Percentiles rank a stretch among this genome's conserved stretches.
Evolutionary conservation across 2,113 vertebrate species (phyloP).

Genomic region (Crypturellus undulatus): DNA sequence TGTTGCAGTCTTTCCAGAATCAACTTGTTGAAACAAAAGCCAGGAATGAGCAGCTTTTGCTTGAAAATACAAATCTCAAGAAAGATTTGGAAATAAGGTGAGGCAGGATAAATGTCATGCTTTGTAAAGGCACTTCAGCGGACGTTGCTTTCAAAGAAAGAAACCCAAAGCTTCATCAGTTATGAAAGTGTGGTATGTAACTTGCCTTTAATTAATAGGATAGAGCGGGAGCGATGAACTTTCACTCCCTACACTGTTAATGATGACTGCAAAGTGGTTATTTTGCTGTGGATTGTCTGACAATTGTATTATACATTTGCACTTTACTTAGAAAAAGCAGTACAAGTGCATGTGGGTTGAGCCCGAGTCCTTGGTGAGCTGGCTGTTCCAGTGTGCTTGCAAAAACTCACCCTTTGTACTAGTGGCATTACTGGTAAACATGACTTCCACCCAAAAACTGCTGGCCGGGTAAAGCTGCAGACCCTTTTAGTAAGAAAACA

Average conservation of each 20-base stretch:
- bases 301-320: not conserved
- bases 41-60: conserved; percentile 79
- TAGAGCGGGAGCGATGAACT: not conserved
- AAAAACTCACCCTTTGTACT: not conserved
- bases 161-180: not conserved
- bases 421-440: not conserved
- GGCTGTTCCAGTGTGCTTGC: not conserved
- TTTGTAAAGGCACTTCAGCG: not conserved
- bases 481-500: not conserved
- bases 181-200: not conserved
- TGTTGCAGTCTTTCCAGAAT: conserved; percentile 83
- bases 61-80: conserved; percentile 80
- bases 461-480: not conserved
- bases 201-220: not conserved
- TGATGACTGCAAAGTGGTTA: not conserved
- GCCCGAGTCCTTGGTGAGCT: not conserved
- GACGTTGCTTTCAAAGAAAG: not conserved
- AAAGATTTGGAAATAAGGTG: conserved; percentile 85
- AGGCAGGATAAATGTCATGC: conserved; percentile 21
- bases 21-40: conserved; percentile 80
- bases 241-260: not conserved
- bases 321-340: not conserved
- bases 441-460: not conserved
- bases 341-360: not conserved
- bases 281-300: not conserved